Evolutionary conservation across 2,113 vertebrate genomes (phyloP).

Genomic region (Sylvietta virens): DNA sequence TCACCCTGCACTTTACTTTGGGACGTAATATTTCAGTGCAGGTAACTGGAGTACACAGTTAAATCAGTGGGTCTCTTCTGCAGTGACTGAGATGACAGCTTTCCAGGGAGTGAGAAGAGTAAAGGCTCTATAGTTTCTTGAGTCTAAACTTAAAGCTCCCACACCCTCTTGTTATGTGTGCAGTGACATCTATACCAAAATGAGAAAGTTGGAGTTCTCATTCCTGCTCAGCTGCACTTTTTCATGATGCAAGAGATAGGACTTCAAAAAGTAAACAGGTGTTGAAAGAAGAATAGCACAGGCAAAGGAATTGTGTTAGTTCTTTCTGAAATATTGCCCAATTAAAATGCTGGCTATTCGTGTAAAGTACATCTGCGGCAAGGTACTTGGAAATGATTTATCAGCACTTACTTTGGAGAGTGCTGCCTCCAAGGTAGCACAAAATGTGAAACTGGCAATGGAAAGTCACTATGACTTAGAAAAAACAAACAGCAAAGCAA

Average conservation of each 20-base stretch:
- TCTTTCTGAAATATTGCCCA: neutral
- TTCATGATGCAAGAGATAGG: neutral
- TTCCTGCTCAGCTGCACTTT: neutral
- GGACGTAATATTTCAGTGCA: neutral
- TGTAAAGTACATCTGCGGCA: neutral
- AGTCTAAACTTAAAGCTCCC: neutral
- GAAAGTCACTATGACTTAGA: constrained; percentile 18
- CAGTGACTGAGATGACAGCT: neutral
- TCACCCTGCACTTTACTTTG: neutral
- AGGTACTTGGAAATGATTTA: constrained; percentile 12
- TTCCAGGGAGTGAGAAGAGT: neutral
- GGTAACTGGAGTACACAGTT: neutral
- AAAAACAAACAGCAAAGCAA: neutral
- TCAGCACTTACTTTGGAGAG: neutral
- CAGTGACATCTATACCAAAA: neutral
- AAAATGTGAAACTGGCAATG: neutral
- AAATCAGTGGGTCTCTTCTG: neutral
- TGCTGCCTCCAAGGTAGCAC: neutral
- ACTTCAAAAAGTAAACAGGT: neutral
- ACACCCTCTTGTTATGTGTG: neutral
- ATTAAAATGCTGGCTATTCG: constrained; percentile 2
- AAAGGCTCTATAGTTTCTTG: neutral
- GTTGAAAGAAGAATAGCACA: constrained; percentile 5
- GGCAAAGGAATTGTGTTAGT: neutral
- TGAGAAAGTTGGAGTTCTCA: neutral